A percentile compares a stretch with the other conserved stretches of the same genome.
Conservation (phyloP, 1,140 invertebrate species). For the Choristoneura fumiferana region DNA sequence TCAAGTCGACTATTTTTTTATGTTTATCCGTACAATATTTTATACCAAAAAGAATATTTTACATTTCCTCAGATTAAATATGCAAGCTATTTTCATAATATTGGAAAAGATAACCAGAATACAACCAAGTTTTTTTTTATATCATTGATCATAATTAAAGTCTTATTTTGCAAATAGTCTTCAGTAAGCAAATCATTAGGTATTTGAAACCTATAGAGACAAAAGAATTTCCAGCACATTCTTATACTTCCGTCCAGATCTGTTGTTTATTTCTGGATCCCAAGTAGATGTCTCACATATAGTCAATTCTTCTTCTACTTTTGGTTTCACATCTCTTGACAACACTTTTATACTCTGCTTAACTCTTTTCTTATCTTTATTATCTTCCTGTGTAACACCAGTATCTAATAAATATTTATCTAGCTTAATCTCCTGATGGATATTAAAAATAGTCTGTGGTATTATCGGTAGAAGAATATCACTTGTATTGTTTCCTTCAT, state of each 20-base stretch:
- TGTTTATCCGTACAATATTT: no score
- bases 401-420: conserved; percentile 38
- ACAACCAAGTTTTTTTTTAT: no score
- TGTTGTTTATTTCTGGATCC: conserved; percentile 23
- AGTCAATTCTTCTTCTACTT: conserved; percentile 52
- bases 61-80: no score
- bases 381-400: conserved; percentile 40
- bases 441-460: conserved; percentile 65
- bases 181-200: no score
- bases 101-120: no score
- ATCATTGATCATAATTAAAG: no score
- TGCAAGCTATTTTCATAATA: no score
- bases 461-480: conserved; percentile 29
- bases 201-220: conserved; percentile 28
- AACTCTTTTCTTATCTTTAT: conserved; percentile 23
- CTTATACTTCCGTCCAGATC: conserved; percentile 25
- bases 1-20: no score
- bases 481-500: conserved; percentile 45
- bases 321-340: conserved; percentile 24
- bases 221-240: conserved; percentile 46
- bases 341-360: conserved; percentile 34
- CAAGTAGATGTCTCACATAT: conserved; percentile 49
- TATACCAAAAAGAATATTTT: no score
- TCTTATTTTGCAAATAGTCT: no score
- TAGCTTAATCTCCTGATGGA: conserved; percentile 70